A percentile compares a stretch with the other conserved stretches of the same genome.
These are phyloP conservation scores for Clarias platycephalus DNA, from an alignment of 2,797 vertebrate species.

Conservation along the genomic window DNA sequence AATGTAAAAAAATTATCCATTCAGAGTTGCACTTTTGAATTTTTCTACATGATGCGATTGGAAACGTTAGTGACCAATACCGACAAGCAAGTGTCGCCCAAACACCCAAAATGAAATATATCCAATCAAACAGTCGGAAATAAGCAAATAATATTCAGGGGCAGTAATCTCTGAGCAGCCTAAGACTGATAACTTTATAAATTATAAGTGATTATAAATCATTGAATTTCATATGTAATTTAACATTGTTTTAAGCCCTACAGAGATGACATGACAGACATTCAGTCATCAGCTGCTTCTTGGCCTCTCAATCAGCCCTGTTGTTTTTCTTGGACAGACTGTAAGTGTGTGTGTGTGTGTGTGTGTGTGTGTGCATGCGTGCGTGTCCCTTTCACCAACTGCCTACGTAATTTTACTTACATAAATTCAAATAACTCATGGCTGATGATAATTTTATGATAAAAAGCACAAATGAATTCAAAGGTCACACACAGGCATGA, in stretches of 20 bases:
- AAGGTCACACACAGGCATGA: not conserved
- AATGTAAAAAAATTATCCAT: not conserved
- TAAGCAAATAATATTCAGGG: not conserved
- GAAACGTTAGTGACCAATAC: slow-evolving; percentile 16
- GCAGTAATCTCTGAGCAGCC: not conserved
- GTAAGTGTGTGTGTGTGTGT: no score
- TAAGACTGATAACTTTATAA: not conserved
- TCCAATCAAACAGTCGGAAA: not conserved
- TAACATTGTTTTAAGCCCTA: not conserved
- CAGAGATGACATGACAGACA: slow-evolving; percentile 21
- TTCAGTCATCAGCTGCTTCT: slow-evolving; percentile 62
- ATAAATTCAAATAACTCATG: not conserved
- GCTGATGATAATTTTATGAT: not conserved
- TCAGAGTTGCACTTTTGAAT: not conserved
- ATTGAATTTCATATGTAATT: not conserved
- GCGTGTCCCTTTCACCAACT: slow-evolving; percentile 19
- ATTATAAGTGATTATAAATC: not conserved
- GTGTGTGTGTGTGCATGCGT: no score
- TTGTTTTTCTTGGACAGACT: slow-evolving; percentile 43
- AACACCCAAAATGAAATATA: not conserved
- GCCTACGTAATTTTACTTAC: not conserved
- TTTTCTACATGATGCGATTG: not conserved
- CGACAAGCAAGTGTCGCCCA: not conserved
- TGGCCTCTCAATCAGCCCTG: slow-evolving; percentile 49
- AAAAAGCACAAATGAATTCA: not conserved